Percentiles rank a stretch among this genome's conserved stretches.
phyloP scores from a whole-genome alignment of 2,797 vertebrate species.

The Phoebastria nigripes region DNA sequence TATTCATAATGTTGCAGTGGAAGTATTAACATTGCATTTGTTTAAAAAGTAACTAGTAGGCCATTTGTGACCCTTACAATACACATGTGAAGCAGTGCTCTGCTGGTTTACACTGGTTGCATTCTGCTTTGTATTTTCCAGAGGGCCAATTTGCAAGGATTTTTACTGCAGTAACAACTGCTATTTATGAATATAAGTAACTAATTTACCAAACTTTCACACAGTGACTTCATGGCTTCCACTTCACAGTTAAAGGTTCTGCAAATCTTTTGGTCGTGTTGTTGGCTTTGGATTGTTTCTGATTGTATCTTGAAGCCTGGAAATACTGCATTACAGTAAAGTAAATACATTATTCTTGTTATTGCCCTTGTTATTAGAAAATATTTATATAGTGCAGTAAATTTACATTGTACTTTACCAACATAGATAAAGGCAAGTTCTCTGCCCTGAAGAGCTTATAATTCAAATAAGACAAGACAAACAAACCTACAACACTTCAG shows the following conservation, averaged over 20 bases:
- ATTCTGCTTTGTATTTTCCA: constrained; percentile 62
- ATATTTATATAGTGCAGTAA: constrained; percentile 4
- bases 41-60: constrained; percentile 85
- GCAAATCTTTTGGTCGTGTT: not conserved
- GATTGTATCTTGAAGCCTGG: not conserved
- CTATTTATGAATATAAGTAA: constrained; percentile 68
- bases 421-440: not conserved
- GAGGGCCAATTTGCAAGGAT: constrained; percentile 49
- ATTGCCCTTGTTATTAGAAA: constrained; percentile 28
- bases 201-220: constrained; percentile 69
- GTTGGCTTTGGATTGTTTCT: not conserved
- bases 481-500: not conserved
- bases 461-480: constrained; percentile 29
- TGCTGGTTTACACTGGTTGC: constrained; percentile 71
- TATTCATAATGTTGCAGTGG: constrained; percentile 56
- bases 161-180: constrained; percentile 8
- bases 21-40: constrained; percentile 82
- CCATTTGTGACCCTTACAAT: constrained; percentile 76
- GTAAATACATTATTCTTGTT: constrained; percentile 15
- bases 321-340: not conserved
- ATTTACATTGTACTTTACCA: not conserved
- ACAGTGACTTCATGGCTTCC: constrained; percentile 13
- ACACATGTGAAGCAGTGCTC: constrained; percentile 71
- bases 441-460: not conserved
- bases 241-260: constrained; percentile 27